A percentile compares a stretch with the other conserved stretches of the same genome.
These are phyloP conservation scores for Atta colombica DNA, from an alignment of 1,140 invertebrate genomes.

Conservation along the genomic window DNA sequence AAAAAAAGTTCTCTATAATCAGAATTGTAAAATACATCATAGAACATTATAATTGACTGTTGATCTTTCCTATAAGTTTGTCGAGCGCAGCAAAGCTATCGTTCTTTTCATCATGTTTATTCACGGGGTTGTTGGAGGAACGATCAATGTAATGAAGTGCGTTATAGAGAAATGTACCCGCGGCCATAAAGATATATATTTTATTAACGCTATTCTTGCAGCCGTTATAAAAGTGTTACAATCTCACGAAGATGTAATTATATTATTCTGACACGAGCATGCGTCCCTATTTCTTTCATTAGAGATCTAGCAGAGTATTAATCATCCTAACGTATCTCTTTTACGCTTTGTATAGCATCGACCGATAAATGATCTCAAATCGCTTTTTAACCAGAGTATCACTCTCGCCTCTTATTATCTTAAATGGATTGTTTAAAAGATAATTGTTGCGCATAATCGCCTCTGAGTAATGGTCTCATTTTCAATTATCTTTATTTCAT, in stretches of 20 bases:
- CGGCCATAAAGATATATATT: conserved; percentile 50
- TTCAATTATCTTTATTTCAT: conserved; percentile 50
- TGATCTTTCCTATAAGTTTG: background rate
- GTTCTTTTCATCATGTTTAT: conserved; percentile 23
- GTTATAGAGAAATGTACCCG: conserved; percentile 14
- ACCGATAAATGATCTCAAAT: conserved; percentile 36
- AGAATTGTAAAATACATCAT: background rate
- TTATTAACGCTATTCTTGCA: conserved; percentile 42
- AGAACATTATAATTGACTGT: conserved; percentile 22
- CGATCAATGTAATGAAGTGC: conserved; percentile 58
- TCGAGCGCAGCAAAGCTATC: conserved; percentile 17
- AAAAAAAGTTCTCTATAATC: background rate
- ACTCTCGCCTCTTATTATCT: conserved; percentile 36
- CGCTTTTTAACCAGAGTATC: conserved; percentile 31
- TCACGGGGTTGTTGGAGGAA: conserved; percentile 19
- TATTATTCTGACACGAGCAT: background rate
- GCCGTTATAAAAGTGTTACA: conserved; percentile 36
- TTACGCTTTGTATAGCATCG: background rate
- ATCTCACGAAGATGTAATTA: conserved; percentile 11
- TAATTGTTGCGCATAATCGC: conserved; percentile 44
- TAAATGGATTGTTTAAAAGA: background rate
- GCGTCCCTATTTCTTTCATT: conserved; percentile 30
- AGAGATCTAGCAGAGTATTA: conserved; percentile 21
- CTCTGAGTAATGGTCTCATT: background rate
- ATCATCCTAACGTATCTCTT: conserved; percentile 6